Base-by-base conservation (phyloP, 1,140 invertebrate species). In the Caenorhabditis briggsae region DNA sequence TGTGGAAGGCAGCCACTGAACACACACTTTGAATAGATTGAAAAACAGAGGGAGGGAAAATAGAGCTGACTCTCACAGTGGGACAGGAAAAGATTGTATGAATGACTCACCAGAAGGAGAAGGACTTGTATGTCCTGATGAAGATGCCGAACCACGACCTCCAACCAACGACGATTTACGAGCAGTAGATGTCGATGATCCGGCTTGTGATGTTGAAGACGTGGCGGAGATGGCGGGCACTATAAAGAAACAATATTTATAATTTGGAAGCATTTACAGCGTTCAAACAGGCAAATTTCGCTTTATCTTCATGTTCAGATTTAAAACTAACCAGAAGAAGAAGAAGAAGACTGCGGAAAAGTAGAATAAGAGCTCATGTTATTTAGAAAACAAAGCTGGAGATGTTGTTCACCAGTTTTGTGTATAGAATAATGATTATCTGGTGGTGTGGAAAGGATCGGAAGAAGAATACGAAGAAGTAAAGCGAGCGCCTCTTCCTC, bases 41-140 rank as follows among this genome's bases (percentile, higher is more conserved):
- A 16, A 53, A 16, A 53, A 58, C 33, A 33, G 33, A 18, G 56
- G 18, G 18, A 61, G 6, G 5, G 18, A 23, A 25, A 25, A 61
- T 33, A 25, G 59, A 61, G 56, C 56, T 58, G 56, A n/a, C 5
- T 58, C n/a, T 58, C 56, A n/a, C 56, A n/a, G n/a, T n/a, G n/a
- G n/a, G n/a, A n/a, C n/a, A 58, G n/a, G n/a, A 58, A 58, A 58
- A 58, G n/a, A 58, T n/a, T n/a, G 18, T 58, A 18, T n/a, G 14
- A 16, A 46, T 5, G 5, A 23, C 55, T 41, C n/a, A 86, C 85
- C 85, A 23, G 74, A 82, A 23, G 85, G 85, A 82, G 74, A 82
- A 33, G 85, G 85, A 86, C 85, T 86, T 1, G 85, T 86, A 25
- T 86, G 85, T 33, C 85, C 78, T 33, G 85, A 86, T 2, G 64